phyloP scores from a whole-genome alignment of 2,888 invertebrate genomes.

The Agrochola litura region DNA sequence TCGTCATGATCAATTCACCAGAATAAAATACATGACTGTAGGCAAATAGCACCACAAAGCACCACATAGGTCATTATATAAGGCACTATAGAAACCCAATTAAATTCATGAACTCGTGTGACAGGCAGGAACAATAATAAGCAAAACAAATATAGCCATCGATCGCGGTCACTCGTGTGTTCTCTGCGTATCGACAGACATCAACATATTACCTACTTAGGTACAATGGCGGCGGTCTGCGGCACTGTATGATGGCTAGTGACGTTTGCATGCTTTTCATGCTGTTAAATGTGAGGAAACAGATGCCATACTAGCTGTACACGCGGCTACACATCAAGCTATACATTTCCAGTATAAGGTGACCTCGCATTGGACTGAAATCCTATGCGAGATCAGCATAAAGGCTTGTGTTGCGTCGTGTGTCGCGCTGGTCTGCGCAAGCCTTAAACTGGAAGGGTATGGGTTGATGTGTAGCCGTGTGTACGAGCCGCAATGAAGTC shows the following conservation, averaged over 20 bases:
- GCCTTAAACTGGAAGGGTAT: too few relatives aligned
- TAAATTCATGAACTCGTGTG: conserved; percentile 19
- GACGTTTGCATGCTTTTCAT: not conserved
- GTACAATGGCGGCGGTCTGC: not conserved
- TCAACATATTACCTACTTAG: not conserved
- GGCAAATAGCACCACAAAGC: too few relatives aligned
- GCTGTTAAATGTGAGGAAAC: not conserved
- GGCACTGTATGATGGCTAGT: not conserved
- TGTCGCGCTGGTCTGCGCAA: too few relatives aligned
- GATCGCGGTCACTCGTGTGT: not conserved
- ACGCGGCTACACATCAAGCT: too few relatives aligned
- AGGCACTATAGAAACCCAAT: conserved; percentile 5
- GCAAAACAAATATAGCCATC: conserved; percentile 6
- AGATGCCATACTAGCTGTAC: too few relatives aligned
- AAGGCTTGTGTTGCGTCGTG: too few relatives aligned
- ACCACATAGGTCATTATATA: not conserved
- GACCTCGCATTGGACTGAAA: too few relatives aligned
- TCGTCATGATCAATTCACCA: not conserved
- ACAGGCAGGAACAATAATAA: conserved; percentile 1
- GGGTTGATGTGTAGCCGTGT: too few relatives aligned
- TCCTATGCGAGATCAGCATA: too few relatives aligned
- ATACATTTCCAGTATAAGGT: too few relatives aligned
- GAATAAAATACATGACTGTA: too few relatives aligned
- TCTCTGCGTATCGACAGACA: not conserved
- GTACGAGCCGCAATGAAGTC: not conserved